phyloP scores from a whole-genome alignment of 2,797 vertebrate genomes.

The Atherinosoma microstoma region DNA sequence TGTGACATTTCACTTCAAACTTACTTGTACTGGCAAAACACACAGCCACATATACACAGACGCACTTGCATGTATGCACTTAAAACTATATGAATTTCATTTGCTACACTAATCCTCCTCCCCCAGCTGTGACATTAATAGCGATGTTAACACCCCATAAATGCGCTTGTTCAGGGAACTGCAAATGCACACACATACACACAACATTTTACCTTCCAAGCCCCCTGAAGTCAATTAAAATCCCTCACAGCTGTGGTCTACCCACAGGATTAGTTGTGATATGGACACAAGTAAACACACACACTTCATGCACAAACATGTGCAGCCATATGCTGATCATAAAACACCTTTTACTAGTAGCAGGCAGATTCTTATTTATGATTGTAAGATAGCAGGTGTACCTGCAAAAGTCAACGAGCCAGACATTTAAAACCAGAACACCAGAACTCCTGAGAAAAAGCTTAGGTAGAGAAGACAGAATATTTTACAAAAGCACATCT shows the following conservation, averaged over 20 bases:
- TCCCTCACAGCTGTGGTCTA: slow-evolving; percentile 49
- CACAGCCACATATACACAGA: slow-evolving; percentile 15
- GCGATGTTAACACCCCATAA: slow-evolving; percentile 60
- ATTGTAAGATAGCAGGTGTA: slow-evolving; percentile 18
- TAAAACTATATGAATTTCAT: slow-evolving; percentile 60
- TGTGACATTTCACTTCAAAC: slow-evolving; percentile 54
- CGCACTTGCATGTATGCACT: slow-evolving; percentile 7
- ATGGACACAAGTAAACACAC: slow-evolving; percentile 32
- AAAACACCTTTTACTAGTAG: slow-evolving; percentile 10
- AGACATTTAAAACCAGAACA: slow-evolving; percentile 8
- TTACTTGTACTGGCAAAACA: slow-evolving; percentile 11
- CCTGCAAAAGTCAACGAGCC: slow-evolving; percentile 19
- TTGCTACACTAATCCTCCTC: slow-evolving; percentile 51
- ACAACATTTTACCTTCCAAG: slow-evolving; percentile 38
- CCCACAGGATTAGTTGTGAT: slow-evolving; percentile 41
- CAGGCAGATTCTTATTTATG: slow-evolving; percentile 20
- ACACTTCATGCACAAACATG: slow-evolving; percentile 5
- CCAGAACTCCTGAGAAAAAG: slow-evolving; percentile 3
- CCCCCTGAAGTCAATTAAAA: slow-evolving; percentile 63
- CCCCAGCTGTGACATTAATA: slow-evolving; percentile 71
- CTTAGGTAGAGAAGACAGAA: background rate
- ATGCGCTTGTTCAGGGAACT: slow-evolving; percentile 36
- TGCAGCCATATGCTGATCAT: slow-evolving; percentile 28
- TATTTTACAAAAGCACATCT: background rate
- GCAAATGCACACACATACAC: slow-evolving; percentile 25